phyloP scores from a whole-genome alignment of 2,888 invertebrate genomes.

The Tetramorium bicarinatum region DNA sequence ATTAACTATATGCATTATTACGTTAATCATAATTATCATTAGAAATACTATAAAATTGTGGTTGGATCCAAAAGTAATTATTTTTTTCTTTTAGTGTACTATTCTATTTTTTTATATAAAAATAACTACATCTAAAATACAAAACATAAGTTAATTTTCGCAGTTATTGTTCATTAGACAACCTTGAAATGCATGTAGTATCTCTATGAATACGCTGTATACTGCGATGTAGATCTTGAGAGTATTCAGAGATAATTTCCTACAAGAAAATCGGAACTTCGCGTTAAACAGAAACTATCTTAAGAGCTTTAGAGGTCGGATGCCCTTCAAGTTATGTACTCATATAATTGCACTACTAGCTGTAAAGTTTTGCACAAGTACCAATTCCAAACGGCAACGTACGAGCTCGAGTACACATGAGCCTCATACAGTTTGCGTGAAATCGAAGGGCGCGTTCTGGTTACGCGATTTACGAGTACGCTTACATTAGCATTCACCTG shows the following conservation, averaged over 20 bases:
- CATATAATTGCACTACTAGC: neutral
- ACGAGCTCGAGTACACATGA: neutral
- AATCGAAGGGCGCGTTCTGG: constrained; percentile 1
- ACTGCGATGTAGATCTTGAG: neutral
- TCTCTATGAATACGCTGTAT: neutral
- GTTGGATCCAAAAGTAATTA: too few species aligned
- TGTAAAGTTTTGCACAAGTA: constrained; percentile 3
- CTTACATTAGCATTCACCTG: constrained; percentile 2
- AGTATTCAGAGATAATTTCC: neutral
- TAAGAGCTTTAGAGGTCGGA: neutral
- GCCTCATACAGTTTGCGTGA: neutral
- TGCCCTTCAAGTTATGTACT: neutral
- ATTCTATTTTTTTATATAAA: neutral
- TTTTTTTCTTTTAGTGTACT: too few species aligned
- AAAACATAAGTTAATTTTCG: neutral
- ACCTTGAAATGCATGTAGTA: neutral
- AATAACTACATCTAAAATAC: neutral
- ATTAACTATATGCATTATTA: too few species aligned
- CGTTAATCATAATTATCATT: too few species aligned
- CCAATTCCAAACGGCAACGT: neutral
- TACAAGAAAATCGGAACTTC: neutral
- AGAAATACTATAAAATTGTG: too few species aligned
- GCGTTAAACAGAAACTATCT: neutral
- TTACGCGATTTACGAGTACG: constrained; percentile 13
- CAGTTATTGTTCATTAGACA: neutral